These are phyloP conservation scores for Ectropis grisescens DNA, from an alignment of 1,140 invertebrate species.

Conservation along the genomic window DNA sequence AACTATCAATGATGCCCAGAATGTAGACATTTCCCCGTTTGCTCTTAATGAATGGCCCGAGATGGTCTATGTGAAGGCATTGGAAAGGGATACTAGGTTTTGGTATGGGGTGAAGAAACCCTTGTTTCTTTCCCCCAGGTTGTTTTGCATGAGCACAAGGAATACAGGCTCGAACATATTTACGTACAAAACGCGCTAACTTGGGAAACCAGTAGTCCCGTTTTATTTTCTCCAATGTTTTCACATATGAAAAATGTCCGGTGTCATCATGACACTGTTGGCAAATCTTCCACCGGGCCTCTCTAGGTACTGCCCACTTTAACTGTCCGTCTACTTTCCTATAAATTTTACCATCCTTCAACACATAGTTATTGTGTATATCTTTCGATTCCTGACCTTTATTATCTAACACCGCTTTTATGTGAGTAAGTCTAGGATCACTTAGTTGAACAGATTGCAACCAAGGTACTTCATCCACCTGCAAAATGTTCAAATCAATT, in stretches of 20 bases:
- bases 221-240: conserved; percentile 16
- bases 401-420: too few relatives aligned
- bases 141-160: conserved; percentile 14
- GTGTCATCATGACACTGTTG: conserved; percentile 19
- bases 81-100: conserved; percentile 22
- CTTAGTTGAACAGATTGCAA: too few relatives aligned
- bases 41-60: conserved; percentile 26
- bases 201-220: conserved; percentile 14
- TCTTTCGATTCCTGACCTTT: too few relatives aligned
- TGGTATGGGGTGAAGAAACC: conserved; percentile 20
- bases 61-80: conserved; percentile 27
- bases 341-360: too few relatives aligned
- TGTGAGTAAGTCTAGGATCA: too few relatives aligned
- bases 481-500: too few relatives aligned
- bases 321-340: too few relatives aligned
- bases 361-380: too few relatives aligned
- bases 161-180: conserved; percentile 18
- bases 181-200: conserved; percentile 21
- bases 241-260: conserved; percentile 18
- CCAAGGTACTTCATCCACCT: too few relatives aligned
- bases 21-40: conserved; percentile 21
- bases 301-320: conserved; percentile 13
- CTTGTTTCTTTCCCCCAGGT: conserved; percentile 12
- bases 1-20: conserved; percentile 26
- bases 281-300: conserved; percentile 6